Base-by-base conservation (phyloP, 2,113 vertebrate genomes). In the Scartelaos histophorus region DNA sequence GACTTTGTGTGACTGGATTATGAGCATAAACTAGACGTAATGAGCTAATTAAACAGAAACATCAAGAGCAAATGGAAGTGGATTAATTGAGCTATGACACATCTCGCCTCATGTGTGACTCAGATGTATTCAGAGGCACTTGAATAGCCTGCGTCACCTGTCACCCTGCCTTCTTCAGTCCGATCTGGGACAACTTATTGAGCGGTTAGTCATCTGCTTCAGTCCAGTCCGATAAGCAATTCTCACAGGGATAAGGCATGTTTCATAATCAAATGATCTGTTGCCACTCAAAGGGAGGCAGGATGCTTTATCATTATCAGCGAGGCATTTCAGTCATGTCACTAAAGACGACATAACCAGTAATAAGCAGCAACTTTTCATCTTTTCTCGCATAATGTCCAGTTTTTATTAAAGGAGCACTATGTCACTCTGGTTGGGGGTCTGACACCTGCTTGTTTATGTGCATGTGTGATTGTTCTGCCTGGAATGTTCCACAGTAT, bases 101-200 rank as follows among this genome's bases (percentile, higher is more conserved):
- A 61, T 15, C 29, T 61, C 6, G 21, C 21, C 21, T 58, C 56
- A 13, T 21, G 13, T 54, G 56, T 58, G 58, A 61, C 58, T 61
- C 58, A 58, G 56, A 24, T 24, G 56, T 21, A 61, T 61, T 61
- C 58, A 61, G 24, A 10, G 25, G 13, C 15, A 29, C 5, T 34
- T 61, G 58, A 61, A 61, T 61, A 61, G 58, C 5, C 7, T 61
- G 58, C 25, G 25, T 61, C 58, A 60, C 57, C 22, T 60, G 53
- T 56, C 53, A 58, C 13, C 22, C 56, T 24, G 56, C 11, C 22
- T 58, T 58, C 22, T 58, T 5, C 56, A 58, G 56, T 25, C 56
- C 24, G 56, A 58, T 58, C 56, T 58, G 7, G 22, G 56, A 58
- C 54, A 57, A 21, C 22, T 58, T 58, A 25, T 22, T 58, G 56